Evolutionary conservation across 2,113 vertebrate species (phyloP), one percentile per base, ranked within the genome.

Genomic region (Zonotrichia leucophrys): DNA sequence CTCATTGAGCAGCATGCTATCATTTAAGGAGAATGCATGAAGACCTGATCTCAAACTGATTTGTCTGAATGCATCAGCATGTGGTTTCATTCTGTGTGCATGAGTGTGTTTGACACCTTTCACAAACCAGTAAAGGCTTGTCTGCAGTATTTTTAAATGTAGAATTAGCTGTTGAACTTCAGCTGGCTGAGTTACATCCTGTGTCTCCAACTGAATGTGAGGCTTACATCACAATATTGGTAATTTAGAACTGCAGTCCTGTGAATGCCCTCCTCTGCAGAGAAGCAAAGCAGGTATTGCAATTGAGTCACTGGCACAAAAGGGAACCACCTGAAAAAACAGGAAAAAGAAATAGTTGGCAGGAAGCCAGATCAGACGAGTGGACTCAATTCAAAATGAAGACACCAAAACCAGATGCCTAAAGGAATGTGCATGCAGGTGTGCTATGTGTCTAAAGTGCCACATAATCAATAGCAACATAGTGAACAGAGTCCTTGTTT

Each of bases 381-480:
- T 55, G 9, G 39, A 78, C 60, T 75, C 53, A 76, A 35, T 90
- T 88, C 28, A 37, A 88, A 88, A 96, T 85, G 23, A 94, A 94
- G 85, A 94, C 46, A 85, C 79, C 37, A 95, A 83, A 92, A 27
- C 35, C 53, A 73, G 47, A 68, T 31, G 33, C 84, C 56, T 82
- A 75, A 69, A 83, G 33, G 13, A 78, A 68, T 37, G 52, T 41
- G 8, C 11, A 13, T 4, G 7, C 28, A 88, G 37, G 41, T 80
- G 41, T 94, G 30, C 30, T 44, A 23, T 73, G 42, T 74, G 41
- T 88, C 78, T 90, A 83, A 87, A 69, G 17, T 93, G 87, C 31
- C 63, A 95, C 67, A 62, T 93, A 93, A 87, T 94, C 96, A 77
- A 87, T 91, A 78, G 49, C 64, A 62, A 91, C 39, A 33, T 22